phyloP scores from a whole-genome alignment of 1,140 invertebrate genomes.

The Drosophila quadrilineata region DNA sequence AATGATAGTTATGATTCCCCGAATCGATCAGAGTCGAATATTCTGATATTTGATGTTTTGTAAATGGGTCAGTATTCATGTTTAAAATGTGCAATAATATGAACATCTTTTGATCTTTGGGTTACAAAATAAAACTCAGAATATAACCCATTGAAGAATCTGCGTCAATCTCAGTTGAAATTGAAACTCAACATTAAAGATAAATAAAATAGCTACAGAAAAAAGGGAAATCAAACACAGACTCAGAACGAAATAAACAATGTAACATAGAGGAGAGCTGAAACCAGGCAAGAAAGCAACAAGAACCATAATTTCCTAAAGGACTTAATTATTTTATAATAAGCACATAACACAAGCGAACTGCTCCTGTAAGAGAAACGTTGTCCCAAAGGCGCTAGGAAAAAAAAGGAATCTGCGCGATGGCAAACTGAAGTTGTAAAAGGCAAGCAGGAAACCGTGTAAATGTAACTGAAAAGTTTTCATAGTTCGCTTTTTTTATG shows the following conservation, averaged over 20 bases:
- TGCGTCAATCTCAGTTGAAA: slow-evolving; percentile 48
- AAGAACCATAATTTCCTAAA: slow-evolving; percentile 76
- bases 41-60: too few relatives aligned
- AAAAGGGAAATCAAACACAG: slow-evolving; percentile 28
- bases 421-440: slow-evolving; percentile 20
- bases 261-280: slow-evolving; percentile 32
- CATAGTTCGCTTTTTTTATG: too few relatives aligned
- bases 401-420: neutral
- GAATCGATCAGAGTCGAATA: too few relatives aligned
- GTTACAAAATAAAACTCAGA: too few relatives aligned
- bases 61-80: too few relatives aligned
- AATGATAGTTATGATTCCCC: too few relatives aligned
- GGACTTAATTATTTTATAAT: slow-evolving; percentile 79
- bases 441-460: slow-evolving; percentile 41
- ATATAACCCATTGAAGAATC: too few relatives aligned
- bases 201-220: too few relatives aligned
- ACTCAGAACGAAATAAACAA: slow-evolving; percentile 37
- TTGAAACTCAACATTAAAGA: slow-evolving; percentile 15
- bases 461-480: slow-evolving; percentile 69
- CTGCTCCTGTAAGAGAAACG: slow-evolving; percentile 16
- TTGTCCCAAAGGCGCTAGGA: slow-evolving; percentile 17
- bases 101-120: too few relatives aligned
- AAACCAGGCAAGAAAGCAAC: slow-evolving; percentile 33
- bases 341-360: slow-evolving; percentile 65
- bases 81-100: too few relatives aligned